Percentiles rank a stretch among this genome's conserved stretches.
These are phyloP conservation scores for Hippocampus mohnikei DNA, from an alignment of 2,113 vertebrate genomes.

Conservation along the genomic window DNA sequence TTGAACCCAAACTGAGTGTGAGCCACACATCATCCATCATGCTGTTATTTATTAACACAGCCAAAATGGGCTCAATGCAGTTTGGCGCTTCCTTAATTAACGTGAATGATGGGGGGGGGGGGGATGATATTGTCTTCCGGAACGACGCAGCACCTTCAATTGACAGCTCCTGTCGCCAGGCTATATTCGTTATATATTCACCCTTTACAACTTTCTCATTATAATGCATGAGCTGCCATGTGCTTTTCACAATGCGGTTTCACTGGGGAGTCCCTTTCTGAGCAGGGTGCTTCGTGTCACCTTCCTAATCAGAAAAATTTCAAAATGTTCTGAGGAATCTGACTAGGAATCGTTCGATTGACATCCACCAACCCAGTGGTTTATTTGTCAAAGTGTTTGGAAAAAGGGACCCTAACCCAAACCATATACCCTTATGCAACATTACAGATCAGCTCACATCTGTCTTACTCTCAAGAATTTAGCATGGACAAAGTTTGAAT, in stretches of 20 bases:
- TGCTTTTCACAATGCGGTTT: slow-evolving; percentile 35
- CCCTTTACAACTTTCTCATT: slow-evolving; percentile 47
- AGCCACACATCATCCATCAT: slow-evolving; percentile 67
- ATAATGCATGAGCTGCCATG: slow-evolving; percentile 51
- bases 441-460: background rate
- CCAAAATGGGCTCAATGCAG: slow-evolving; percentile 61
- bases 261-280: slow-evolving; percentile 4
- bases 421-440: no score
- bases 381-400: background rate
- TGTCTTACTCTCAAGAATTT: background rate
- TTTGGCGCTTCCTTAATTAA: slow-evolving; percentile 75
- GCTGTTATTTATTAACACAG: slow-evolving; percentile 67
- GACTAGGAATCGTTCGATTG: background rate
- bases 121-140: slow-evolving; percentile 40
- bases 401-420: no score
- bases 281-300: background rate
- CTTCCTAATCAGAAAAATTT: background rate
- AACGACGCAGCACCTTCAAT: slow-evolving; percentile 41
- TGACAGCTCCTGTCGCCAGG: slow-evolving; percentile 42
- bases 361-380: background rate
- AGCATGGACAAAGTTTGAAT: background rate
- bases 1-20: slow-evolving; percentile 52
- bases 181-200: slow-evolving; percentile 50
- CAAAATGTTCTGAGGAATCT: background rate
- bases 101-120: slow-evolving; percentile 61